Evolutionary conservation across 1,140 invertebrate genomes (phyloP), one percentile per base, ranked within the genome.

Genomic region (Dreissena polymorpha): DNA sequence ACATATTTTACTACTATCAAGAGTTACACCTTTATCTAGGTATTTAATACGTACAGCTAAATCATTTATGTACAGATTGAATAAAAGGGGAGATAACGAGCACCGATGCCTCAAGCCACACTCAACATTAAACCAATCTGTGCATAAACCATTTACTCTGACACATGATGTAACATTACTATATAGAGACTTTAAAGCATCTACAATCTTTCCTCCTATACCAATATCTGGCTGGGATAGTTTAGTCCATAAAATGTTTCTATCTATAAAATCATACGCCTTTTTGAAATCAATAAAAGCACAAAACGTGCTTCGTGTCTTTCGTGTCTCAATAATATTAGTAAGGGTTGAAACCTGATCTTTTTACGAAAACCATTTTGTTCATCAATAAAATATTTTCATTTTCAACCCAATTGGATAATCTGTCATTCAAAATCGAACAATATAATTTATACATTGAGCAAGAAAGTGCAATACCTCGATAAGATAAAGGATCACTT

Each of bases 341-440:
- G 70, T 74, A 7, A 83, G 50, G 14, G 68, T 18, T 10, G 29
- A 68, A 13, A 83, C 49, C 16, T 83, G 80, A 67, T 83, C 21
- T 55, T 60, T 53, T 49, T 68, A 21, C 81, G 27, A 60, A 83
- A 83, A 39, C 81, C 83, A 65, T 84, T 84, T 78, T 84, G 83
- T 23, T 84, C 74, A 73, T 84, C 69, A 49, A 27, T 10, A 1
- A 82, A 12, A 25, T 71, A 78, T 49, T n/a, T 16, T 72, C 23
- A 2, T n/a, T 25, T 14, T 78, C 74, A 14, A n/a, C 16, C 65
- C 63, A 78, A 0, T 60, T 68, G 0, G 67, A 23, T 7, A 84
- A 50, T 21, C 83, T 25, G 16, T 78, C 67, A 63, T 79, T 84
- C 25, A 84, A 60, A 70, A 84, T 72, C 3, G 57, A 69, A 55